phyloP scores from a whole-genome alignment of 2,113 vertebrate species.

The Tyrannus savana region DNA sequence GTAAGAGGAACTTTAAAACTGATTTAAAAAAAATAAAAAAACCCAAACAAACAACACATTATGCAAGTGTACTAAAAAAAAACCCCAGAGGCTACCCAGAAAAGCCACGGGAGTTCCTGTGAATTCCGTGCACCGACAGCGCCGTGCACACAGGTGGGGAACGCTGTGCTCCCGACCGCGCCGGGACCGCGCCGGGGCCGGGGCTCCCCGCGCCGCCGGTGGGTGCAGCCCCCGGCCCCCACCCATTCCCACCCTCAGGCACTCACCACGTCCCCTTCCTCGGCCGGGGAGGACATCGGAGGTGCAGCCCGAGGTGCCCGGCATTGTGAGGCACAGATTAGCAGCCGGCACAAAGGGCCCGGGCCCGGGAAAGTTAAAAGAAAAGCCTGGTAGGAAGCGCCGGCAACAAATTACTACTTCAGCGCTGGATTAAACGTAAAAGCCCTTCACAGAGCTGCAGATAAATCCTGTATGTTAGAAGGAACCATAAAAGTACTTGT shows the following conservation, averaged over 20 bases:
- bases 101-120: background rate
- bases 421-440: constrained; percentile 74
- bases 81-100: background rate
- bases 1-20: background rate
- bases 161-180: background rate
- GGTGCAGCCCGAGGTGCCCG: background rate
- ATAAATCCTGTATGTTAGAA: constrained; percentile 76
- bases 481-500: constrained; percentile 72
- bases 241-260: background rate
- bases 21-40: background rate
- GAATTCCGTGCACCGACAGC: accelerated
- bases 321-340: constrained; percentile 12
- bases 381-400: constrained; percentile 65
- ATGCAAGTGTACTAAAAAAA: background rate
- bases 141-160: background rate
- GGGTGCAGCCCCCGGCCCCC: background rate
- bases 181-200: background rate
- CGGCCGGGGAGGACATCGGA: background rate
- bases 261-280: background rate
- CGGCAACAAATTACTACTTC: constrained; percentile 75
- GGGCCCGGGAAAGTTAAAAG: constrained; percentile 59
- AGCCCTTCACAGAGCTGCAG: constrained; percentile 75
- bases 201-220: background rate
- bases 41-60: background rate
- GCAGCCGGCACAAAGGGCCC: constrained; percentile 42